Conservation (phyloP, 2,888 invertebrate genomes). For the Epirrhoe alternata region DNA sequence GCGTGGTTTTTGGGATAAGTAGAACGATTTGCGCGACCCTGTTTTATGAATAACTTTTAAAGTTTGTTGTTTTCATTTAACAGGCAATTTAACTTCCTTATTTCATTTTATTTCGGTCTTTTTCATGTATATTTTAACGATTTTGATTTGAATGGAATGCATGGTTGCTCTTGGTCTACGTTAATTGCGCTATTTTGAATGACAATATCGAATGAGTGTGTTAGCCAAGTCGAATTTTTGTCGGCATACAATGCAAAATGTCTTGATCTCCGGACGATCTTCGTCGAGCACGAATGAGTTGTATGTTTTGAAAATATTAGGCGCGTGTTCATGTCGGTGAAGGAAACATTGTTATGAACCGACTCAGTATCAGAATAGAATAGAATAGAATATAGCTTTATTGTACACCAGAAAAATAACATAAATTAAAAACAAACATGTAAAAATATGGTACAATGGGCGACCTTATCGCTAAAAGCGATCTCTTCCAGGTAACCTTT, state of each 20-base stretch:
- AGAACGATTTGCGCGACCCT: conserved; percentile 36
- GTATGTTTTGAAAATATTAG: neutral
- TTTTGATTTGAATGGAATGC: neutral
- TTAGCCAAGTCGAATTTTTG: neutral
- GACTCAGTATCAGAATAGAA: too few species aligned
- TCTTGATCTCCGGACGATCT: neutral
- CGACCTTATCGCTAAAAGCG: too few species aligned
- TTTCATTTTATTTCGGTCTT: conserved; percentile 1
- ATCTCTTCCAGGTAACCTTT: too few species aligned
- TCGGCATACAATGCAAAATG: neutral
- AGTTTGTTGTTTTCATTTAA: conserved; percentile 19
- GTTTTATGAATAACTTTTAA: conserved; percentile 25
- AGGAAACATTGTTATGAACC: neutral
- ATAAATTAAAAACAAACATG: too few species aligned
- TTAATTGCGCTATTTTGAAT: neutral
- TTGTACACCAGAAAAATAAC: too few species aligned
- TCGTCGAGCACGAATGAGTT: neutral
- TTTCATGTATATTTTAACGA: neutral
- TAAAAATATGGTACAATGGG: too few species aligned
- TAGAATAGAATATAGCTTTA: too few species aligned
- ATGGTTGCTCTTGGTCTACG: neutral
- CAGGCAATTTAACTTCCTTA: conserved; percentile 9
- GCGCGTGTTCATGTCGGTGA: neutral
- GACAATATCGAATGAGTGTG: neutral
- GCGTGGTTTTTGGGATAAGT: conserved; percentile 39